These are phyloP conservation scores for Ormyrus thymus DNA, from an alignment of 2,888 invertebrate genomes.

Conservation along the genomic window DNA sequence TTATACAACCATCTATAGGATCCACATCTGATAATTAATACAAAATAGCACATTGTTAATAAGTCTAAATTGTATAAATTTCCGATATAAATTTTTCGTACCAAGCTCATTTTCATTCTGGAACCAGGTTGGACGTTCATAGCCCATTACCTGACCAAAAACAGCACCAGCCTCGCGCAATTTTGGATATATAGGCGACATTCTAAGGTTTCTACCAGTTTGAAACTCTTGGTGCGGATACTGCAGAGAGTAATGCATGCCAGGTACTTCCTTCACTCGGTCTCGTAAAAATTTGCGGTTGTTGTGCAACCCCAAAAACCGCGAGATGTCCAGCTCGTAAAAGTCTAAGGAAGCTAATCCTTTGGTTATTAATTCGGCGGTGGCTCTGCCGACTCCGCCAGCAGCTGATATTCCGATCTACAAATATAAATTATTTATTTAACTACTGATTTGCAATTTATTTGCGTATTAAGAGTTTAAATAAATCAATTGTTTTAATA, in stretches of 20 bases:
- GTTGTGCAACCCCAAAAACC: constrained; percentile 95
- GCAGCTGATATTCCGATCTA: constrained; percentile 93
- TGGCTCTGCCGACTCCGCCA: constrained; percentile 94
- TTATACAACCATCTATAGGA: constrained; percentile 75
- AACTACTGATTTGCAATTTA: no score
- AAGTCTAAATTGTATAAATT: no score
- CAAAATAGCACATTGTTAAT: no score
- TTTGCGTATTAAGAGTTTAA: neutral
- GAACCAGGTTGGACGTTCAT: constrained; percentile 96
- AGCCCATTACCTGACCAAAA: constrained; percentile 98
- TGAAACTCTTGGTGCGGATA: constrained; percentile 92
- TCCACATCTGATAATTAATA: constrained; percentile 62
- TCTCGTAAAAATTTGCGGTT: constrained; percentile 94
- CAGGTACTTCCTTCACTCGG: constrained; percentile 93
- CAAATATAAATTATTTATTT: neutral
- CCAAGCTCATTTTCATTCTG: constrained; percentile 77
- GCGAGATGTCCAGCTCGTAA: constrained; percentile 91
- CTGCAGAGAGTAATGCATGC: constrained; percentile 87
- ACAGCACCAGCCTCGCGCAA: constrained; percentile 93
- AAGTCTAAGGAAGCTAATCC: constrained; percentile 89
- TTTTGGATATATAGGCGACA: constrained; percentile 96
- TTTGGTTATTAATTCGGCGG: constrained; percentile 90
- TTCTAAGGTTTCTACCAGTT: constrained; percentile 91
- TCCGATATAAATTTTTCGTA: constrained; percentile 58
- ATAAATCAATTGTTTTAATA: neutral